phyloP scores from a whole-genome alignment of 1,140 invertebrate genomes.

The Oppia nitens region DNA sequence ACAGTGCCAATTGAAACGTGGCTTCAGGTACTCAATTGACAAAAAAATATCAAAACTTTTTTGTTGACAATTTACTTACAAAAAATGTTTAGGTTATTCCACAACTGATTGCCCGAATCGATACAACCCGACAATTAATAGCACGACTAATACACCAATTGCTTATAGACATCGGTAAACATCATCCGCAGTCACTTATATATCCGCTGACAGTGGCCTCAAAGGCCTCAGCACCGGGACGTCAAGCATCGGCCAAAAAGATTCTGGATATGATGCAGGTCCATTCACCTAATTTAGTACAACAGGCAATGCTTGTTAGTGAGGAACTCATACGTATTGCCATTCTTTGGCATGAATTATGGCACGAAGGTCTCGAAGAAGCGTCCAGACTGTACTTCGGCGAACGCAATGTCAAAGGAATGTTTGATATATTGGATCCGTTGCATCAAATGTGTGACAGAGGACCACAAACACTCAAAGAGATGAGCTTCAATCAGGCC shows the following conservation, averaged over 20 bases:
- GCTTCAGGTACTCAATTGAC: slow-evolving; percentile 68
- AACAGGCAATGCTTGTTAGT: slow-evolving; percentile 77
- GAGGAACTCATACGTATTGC: slow-evolving; percentile 95
- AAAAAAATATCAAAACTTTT: no score
- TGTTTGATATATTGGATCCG: slow-evolving; percentile 89
- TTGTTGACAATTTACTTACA: slow-evolving; percentile 3
- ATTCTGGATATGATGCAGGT: slow-evolving; percentile 90
- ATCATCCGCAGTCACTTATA: slow-evolving; percentile 71
- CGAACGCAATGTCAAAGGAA: slow-evolving; percentile 78
- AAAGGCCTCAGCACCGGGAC: slow-evolving; percentile 67
- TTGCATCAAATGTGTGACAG: slow-evolving; percentile 81
- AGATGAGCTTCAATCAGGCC: slow-evolving; percentile 88
- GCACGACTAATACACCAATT: slow-evolving; percentile 78
- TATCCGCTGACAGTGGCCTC: slow-evolving; percentile 94
- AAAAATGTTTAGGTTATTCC: slow-evolving; percentile 58
- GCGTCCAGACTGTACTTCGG: slow-evolving; percentile 91
- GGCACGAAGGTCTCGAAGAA: slow-evolving; percentile 97
- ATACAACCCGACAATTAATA: slow-evolving; percentile 71
- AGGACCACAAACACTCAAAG: slow-evolving; percentile 86
- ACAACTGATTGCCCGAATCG: slow-evolving; percentile 92
- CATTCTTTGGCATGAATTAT: slow-evolving; percentile 97
- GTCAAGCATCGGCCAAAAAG: slow-evolving; percentile 79
- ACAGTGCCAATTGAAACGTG: slow-evolving; percentile 93
- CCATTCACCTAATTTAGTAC: slow-evolving; percentile 73
- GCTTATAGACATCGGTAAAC: slow-evolving; percentile 74